phyloP scores from a whole-genome alignment of 2,888 invertebrate genomes.

The Gibbula magus region DNA sequence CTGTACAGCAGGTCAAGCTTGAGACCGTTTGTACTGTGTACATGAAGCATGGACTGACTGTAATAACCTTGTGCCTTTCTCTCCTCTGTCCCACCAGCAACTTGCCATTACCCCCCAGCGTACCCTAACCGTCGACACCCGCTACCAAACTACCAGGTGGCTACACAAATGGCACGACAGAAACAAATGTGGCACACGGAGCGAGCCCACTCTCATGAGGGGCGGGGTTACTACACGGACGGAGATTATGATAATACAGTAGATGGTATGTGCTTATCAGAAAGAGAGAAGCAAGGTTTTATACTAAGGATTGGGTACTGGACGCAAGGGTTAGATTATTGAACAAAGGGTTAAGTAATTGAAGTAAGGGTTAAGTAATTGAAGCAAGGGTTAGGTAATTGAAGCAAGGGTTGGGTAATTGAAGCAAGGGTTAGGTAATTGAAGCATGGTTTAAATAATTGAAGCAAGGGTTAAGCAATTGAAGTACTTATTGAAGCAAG shows the following conservation, averaged over 20 bases:
- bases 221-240: slow-evolving; percentile 21
- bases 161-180: slow-evolving; percentile 87
- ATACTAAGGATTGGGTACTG: background rate
- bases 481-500: too few relatives aligned
- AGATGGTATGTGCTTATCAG: slow-evolving; percentile 4
- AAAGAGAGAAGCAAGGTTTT: background rate
- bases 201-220: slow-evolving; percentile 25
- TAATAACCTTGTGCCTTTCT: slow-evolving; percentile 19
- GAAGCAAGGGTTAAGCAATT: too few relatives aligned
- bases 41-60: background rate
- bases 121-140: slow-evolving; percentile 82
- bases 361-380: too few relatives aligned
- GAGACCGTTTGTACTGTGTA: background rate
- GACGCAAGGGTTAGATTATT: too few relatives aligned
- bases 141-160: slow-evolving; percentile 84
- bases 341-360: too few relatives aligned
- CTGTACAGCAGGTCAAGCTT: too few relatives aligned
- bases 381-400: too few relatives aligned
- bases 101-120: slow-evolving; percentile 55
- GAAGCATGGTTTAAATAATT: too few relatives aligned
- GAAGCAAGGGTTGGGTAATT: too few relatives aligned
- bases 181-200: slow-evolving; percentile 81
- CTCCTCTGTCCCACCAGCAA: slow-evolving; percentile 46
- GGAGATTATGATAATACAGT: slow-evolving; percentile 29
- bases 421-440: too few relatives aligned